Evolutionary conservation across 2,888 invertebrate species (phyloP), one percentile per base, ranked within the genome.

Genomic region (Campopleginae sp.): DNA sequence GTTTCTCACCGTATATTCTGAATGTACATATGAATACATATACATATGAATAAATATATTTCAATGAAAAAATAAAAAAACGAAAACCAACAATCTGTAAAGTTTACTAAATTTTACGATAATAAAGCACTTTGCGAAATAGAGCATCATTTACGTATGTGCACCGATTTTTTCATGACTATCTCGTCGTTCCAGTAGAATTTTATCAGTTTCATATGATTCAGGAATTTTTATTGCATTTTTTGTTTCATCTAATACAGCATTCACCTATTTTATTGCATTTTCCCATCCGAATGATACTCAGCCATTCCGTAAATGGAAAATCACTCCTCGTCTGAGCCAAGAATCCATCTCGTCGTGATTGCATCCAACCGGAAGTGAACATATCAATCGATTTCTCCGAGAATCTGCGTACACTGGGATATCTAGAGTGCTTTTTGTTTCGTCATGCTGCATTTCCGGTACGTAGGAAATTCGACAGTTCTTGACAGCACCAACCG

Each of bases 361-460:
- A 33, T 87, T 82, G 76, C 91, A 93, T 0, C 87, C 86, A 6
- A 93, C 91, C 23, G 93, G 93, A 31, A 93, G 87, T 27, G 92
- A 89, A 78, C 90, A 92, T 74, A 93, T 90, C 23, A 93, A 87
- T 10, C 84, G 80, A 46, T 88, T 92, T 46, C 92, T 89, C 70
- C 90, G 90, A 5, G 91, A 88, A 84, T 91, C 91, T 3, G 90
- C 87, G 71, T 93, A 94, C 76, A 94, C 89, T 2, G 93, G 93
- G 46, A 93, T 87, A 17, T 87, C 88, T 12, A 93, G 77, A 6
- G 72, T 84, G 61, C 89, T 88, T 17, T 88, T 76, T 19, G n/a
- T 31, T 2, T 81, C 76, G 6, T 74, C 58, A 17, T 81, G 84
- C 1, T 31, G 23, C 4, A 31, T 48, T 51, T 90, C 90, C 0